Base-by-base conservation (phyloP, 2,888 invertebrate genomes). In the Euzophera pinguis region DNA sequence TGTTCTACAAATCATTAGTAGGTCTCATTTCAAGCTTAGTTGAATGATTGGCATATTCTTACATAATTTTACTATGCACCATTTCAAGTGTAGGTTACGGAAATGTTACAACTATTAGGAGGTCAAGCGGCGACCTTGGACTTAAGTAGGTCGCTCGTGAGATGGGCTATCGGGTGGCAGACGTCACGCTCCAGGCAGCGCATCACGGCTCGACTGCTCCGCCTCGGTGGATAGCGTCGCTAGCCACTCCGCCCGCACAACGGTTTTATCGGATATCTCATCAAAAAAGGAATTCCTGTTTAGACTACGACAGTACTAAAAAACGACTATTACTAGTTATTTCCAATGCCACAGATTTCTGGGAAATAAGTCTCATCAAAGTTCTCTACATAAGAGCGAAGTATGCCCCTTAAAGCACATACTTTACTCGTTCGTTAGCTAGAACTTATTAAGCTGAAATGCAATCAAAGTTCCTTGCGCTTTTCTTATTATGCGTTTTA, bases 81-180 rank as follows among this genome's bases (percentile, higher is more conserved):
- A 58, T 65, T 74, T 75, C 68, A 67, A 72, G 71, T 64, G 67
- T 67, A 67, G 64, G 73, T 71, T 77, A 73, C 69, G 73, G 78
- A 76, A 78, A 77, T 73, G 63, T 68, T 69, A 70, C 68, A 69
- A 67, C 72, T 80, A 79, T 81, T 78, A 87, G 84, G 81, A 82
- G 88, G 89, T 86, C 85, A 87, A 70, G 63, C 78, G 75, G 80
- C 87, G 87, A 89, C 89, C 90, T 89, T 90, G 89, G 71, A 68
- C 60, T 69, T 64, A 87, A 88, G 87, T 86, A 69, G 85, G 90
- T 81, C 89, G 84, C 71, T 89, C 88, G 90, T 89, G 86, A 88
- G 89, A 84, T 86, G 83, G 81, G 81, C 85, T 88, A 87, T 88
- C 86, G 83, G 84, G 77, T 87, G 84, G 88, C 83, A 86, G 85